phyloP scores from a whole-genome alignment of 2,797 vertebrate species.

The Antennarius maculatus region DNA sequence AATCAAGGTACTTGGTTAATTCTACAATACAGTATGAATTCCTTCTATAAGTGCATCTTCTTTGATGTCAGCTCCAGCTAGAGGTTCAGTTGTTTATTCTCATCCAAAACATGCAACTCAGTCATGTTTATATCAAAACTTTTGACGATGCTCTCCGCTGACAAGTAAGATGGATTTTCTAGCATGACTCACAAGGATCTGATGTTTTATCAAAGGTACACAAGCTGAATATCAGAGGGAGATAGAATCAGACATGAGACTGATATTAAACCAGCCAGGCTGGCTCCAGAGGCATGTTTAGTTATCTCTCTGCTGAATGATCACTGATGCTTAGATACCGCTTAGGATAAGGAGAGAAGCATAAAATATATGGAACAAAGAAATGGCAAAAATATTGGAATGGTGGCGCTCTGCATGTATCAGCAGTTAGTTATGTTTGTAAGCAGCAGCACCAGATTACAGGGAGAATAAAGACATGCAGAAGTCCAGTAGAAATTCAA shows the following conservation, averaged over 20 bases:
- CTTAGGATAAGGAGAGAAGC: conserved; percentile 37
- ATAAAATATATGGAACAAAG: conserved; percentile 23
- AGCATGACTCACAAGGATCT: conserved; percentile 38
- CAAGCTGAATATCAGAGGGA: conserved; percentile 49
- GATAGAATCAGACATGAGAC: conserved; percentile 57
- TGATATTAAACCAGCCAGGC: conserved; percentile 37
- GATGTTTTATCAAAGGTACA: conserved; percentile 52
- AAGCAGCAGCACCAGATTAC: conserved; percentile 29
- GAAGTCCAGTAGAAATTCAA: conserved; percentile 4
- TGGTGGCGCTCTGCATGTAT: conserved; percentile 26
- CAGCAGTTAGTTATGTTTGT: conserved; percentile 14
- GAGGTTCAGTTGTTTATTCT: conserved; percentile 10
- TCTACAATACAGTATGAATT: conserved; percentile 14
- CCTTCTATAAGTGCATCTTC: conserved; percentile 20
- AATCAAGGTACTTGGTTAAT: conserved; percentile 27
- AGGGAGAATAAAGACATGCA: conserved; percentile 19
- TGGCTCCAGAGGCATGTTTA: conserved; percentile 34
- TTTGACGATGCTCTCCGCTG: conserved; percentile 35
- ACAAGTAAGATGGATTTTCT: conserved; percentile 49
- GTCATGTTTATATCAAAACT: conserved; percentile 26
- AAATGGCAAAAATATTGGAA: conserved; percentile 30
- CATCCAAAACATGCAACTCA: conserved; percentile 8
- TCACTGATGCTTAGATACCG: conserved; percentile 32
- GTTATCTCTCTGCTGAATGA: conserved; percentile 52
- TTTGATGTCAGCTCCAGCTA: conserved; percentile 2